Conservation (phyloP, 37 sponge, comb jelly and placozoan species). For the Ianthella basta region DNA sequence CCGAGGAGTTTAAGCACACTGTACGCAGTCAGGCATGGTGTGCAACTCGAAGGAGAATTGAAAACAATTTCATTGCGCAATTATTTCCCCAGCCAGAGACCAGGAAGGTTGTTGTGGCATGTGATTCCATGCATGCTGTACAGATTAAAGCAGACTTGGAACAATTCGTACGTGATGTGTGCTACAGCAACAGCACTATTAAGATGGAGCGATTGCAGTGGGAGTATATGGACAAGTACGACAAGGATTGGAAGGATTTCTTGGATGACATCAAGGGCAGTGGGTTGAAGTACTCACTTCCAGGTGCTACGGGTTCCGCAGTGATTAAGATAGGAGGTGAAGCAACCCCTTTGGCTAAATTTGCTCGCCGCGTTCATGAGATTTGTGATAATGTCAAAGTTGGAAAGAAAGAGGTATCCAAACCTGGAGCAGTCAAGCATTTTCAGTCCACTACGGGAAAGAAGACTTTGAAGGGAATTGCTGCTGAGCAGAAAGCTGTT, state of each 20-base stretch:
- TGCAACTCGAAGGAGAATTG: background rate
- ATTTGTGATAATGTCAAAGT: background rate
- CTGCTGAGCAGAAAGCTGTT: constrained; percentile 17
- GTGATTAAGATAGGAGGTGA: constrained; percentile 27
- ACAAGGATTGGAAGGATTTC: constrained; percentile 13
- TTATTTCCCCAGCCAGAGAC: background rate
- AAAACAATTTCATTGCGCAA: background rate
- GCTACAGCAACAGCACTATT: constrained; percentile 8
- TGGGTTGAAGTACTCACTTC: background rate
- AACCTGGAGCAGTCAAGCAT: constrained; percentile 40
- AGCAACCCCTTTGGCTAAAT: background rate
- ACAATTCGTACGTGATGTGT: constrained; percentile 37
- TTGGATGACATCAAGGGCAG: background rate
- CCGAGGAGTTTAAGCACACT: background rate
- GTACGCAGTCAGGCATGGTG: background rate
- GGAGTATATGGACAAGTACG: constrained; percentile 40
- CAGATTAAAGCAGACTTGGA: background rate
- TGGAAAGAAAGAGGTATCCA: background rate
- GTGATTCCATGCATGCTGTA: background rate
- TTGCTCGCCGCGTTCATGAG: background rate
- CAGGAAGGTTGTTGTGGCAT: background rate
- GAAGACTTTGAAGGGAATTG: constrained; percentile 33
- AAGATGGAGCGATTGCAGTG: constrained; percentile 38
- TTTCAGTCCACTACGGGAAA: constrained; percentile 11
- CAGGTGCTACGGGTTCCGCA: background rate